Evolutionary conservation across 2,113 vertebrate genomes (phyloP), one percentile per base, ranked within the genome.

Genomic region (Salminus brasiliensis): DNA sequence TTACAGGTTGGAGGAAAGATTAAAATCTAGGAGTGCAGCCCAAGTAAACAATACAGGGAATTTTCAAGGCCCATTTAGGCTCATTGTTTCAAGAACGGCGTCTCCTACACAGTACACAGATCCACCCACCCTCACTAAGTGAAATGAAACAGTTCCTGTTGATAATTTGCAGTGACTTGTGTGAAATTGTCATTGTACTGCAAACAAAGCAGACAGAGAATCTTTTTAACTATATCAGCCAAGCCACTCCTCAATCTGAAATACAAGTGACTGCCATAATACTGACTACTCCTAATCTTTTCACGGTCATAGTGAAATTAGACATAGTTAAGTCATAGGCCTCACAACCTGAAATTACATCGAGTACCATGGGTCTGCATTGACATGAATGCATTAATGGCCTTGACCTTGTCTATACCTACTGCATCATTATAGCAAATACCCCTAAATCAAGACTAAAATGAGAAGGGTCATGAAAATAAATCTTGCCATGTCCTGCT

Each of bases 21-120:
- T 80, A 80, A 83, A 90, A 85, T 86, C 83, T 82, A 79, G 81
- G 83, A 82, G 78, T 68, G 84, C 80, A 60, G 76, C 79, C 83
- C 65, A 73, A 72, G 41, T 85, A 87, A 86, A 88, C 86, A 88
- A 82, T 74, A 85, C 53, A 68, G 72, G 81, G 84, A 89, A 82
- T 83, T 75, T 79, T 72, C 78, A 69, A 78, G 75, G 83, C 78
- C n/a, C 16, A 43, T 83, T 83, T 69, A 83, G 81, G 16, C 80
- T 74, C 80, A 87, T 84, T 89, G 88, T 89, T 89, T 53, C 76
- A 75, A 87, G 82, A 74, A 66, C 83, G 53, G 80, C 79, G 36
- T 29, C 74, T 84, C 52, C 66, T 75, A 89, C 88, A 89, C 88
- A 91, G 87, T 87, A 71, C 81, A 73, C 21, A 27, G 3, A 77